Percentiles rank a stretch among this genome's conserved stretches.
These are phyloP conservation scores for Lordiphosa collinella DNA, from an alignment of 1,140 invertebrate species.

Conservation along the genomic window DNA sequence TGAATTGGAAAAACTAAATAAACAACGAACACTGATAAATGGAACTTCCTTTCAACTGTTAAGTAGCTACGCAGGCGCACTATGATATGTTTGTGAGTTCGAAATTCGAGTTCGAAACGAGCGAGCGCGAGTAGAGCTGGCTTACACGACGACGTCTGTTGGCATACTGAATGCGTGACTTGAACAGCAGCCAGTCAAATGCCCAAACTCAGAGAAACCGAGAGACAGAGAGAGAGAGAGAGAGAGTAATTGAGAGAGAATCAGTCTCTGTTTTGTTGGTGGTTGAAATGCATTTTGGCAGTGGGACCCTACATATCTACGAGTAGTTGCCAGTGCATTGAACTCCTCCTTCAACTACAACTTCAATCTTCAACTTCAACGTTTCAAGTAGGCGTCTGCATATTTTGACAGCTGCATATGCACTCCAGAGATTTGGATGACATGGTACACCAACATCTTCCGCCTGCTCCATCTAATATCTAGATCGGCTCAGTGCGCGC, in stretches of 20 bases:
- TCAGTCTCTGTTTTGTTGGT: slow-evolving; percentile 1
- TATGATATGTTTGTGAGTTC: background rate
- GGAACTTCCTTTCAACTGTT: background rate
- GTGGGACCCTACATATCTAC: slow-evolving; percentile 30
- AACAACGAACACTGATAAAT: slow-evolving; percentile 20
- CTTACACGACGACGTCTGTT: slow-evolving; percentile 31
- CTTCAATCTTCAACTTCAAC: slow-evolving; percentile 8
- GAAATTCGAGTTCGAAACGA: slow-evolving; percentile 7
- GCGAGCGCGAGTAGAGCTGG: slow-evolving; percentile 3
- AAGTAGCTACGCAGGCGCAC: slow-evolving; percentile 35
- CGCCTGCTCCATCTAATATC: slow-evolving; percentile 44
- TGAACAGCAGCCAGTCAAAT: slow-evolving; percentile 8
- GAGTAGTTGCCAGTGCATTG: slow-evolving; percentile 50
- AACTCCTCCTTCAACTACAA: slow-evolving; percentile 32
- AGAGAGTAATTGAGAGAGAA: slow-evolving; percentile 2
- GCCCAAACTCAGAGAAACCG: background rate
- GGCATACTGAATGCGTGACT: slow-evolving; percentile 39
- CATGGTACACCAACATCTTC: slow-evolving; percentile 31
- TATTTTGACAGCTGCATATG: slow-evolving; percentile 66
- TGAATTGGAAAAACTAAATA: slow-evolving; percentile 39
- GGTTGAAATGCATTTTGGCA: slow-evolving; percentile 12
- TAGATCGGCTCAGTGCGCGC: slow-evolving; percentile 54
- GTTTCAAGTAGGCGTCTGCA: slow-evolving; percentile 49
- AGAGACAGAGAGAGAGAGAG: background rate
- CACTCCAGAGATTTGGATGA: slow-evolving; percentile 41